Conservation (phyloP, 2,888 invertebrate genomes). For the Podotricha telesiphe region DNA sequence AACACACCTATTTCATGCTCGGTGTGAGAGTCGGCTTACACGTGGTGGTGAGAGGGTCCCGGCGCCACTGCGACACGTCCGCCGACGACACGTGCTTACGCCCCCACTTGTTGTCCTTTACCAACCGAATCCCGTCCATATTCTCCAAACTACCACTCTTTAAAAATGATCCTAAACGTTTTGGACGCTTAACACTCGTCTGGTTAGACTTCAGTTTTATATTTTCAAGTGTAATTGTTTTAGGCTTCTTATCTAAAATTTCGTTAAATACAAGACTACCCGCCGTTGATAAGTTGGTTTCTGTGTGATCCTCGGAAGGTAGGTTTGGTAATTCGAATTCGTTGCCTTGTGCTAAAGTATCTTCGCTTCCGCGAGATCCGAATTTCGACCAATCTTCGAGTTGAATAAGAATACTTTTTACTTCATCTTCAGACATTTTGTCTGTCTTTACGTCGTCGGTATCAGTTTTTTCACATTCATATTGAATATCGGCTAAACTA, state of each 20-base stretch:
- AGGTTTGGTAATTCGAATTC: slow-evolving; percentile 76
- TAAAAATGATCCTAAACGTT: slow-evolving; percentile 56
- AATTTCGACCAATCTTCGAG: slow-evolving; percentile 79
- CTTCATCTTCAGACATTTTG: slow-evolving; percentile 74
- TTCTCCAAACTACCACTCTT: slow-evolving; percentile 60
- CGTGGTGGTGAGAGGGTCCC: slow-evolving; percentile 51
- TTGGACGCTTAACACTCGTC: slow-evolving; percentile 57
- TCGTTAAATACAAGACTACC: slow-evolving; percentile 77
- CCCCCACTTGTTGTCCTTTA: slow-evolving; percentile 51
- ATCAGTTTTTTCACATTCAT: slow-evolving; percentile 67
- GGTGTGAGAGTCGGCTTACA: slow-evolving; percentile 67
- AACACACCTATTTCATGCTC: slow-evolving; percentile 80
- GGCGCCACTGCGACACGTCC: slow-evolving; percentile 47
- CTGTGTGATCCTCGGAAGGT: slow-evolving; percentile 69
- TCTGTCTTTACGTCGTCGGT: slow-evolving; percentile 61
- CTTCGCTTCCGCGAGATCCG: slow-evolving; percentile 76
- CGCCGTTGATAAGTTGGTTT: slow-evolving; percentile 50
- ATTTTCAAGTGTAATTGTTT: slow-evolving; percentile 75
- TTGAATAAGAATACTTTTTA: slow-evolving; percentile 76
- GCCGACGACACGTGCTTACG: slow-evolving; percentile 47
- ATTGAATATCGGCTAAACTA: slow-evolving; percentile 73
- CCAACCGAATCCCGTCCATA: slow-evolving; percentile 51
- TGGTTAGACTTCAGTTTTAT: slow-evolving; percentile 67
- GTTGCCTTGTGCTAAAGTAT: slow-evolving; percentile 75
- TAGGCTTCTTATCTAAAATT: slow-evolving; percentile 77